Evolutionary conservation across 2,797 vertebrate genomes (phyloP), one percentile per base, ranked within the genome.

Genomic region (Novumbra hubbsi): DNA sequence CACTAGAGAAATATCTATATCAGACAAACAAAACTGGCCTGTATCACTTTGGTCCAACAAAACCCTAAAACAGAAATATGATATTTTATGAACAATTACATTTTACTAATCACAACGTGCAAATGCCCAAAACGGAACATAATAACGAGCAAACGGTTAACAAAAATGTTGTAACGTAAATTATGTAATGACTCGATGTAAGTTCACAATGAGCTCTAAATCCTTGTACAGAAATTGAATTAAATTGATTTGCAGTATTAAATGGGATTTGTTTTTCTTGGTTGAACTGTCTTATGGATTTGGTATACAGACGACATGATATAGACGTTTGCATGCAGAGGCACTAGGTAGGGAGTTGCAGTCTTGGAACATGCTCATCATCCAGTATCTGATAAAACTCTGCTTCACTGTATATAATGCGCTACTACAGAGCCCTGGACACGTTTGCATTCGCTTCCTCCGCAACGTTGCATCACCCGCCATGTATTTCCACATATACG

Each of bases 301-400:
- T 88, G 87, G 84, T 90, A 81, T 84, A 85, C 78, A 88, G 85
- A 82, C 81, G 75, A 83, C 72, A 89, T 76, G 60, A 81, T 88
- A 88, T 81, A 90, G 75, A 79, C 55, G 88, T 76, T 84, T 82
- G 83, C 91, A 85, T 91, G 92, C 93, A 88, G 93, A 95, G 93
- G 90, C 94, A 93, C 92, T 87, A 88, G 90, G 84, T 90, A 90
- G 87, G 90, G 79, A 79, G 83, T 86, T 73, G 79, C 84, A 80
- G 84, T 81, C 38, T 88, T 83, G 77, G 79, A 73, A 80, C 92
- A 90, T 88, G 87, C 90, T 92, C 81, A 86, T 73, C 81, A 85
- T 86, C 80, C 81, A 45, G 78, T 86, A 72, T 60, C 55, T 24
- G 21, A 0, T 60, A 62, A 77, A 83, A 77, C 78, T 82, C 80